phyloP scores from a whole-genome alignment of 1,140 invertebrate genomes.

The Coptotermes formosanus region DNA sequence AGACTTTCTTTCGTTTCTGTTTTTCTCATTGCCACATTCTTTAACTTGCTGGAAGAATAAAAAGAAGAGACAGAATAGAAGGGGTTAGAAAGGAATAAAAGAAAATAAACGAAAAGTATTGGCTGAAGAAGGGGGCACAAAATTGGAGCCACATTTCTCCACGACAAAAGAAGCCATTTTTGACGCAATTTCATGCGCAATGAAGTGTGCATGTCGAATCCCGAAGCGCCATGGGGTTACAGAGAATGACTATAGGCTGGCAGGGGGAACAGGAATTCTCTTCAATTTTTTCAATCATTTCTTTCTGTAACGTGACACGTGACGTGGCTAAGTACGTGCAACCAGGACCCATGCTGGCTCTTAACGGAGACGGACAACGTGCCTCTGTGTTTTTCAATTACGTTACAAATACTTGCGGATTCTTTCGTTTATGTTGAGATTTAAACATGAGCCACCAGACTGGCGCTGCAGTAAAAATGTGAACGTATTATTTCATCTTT shows the following conservation, averaged over 20 bases:
- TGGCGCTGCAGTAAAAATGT: too few species aligned
- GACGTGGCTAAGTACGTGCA: not conserved
- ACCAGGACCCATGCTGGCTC: not conserved
- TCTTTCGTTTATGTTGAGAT: too few species aligned
- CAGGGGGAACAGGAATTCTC: not conserved
- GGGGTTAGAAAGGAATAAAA: not conserved
- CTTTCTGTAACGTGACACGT: not conserved
- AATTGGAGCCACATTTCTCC: constrained; percentile 21
- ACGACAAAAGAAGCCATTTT: constrained; percentile 16
- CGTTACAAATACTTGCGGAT: too few species aligned
- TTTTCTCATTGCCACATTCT: not conserved
- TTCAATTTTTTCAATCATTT: not conserved
- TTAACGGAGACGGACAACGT: too few species aligned
- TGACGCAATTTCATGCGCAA: constrained; percentile 24
- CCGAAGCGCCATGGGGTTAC: not conserved
- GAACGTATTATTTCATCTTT: too few species aligned
- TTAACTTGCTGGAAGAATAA: not conserved
- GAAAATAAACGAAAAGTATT: constrained; percentile 12
- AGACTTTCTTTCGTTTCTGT: not conserved
- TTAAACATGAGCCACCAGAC: too few species aligned
- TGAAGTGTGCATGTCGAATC: constrained; percentile 24
- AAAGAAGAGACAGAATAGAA: not conserved
- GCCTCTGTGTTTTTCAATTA: too few species aligned
- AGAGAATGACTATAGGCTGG: not conserved
- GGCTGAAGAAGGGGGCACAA: constrained; percentile 10